Conservation (phyloP, 2,113 vertebrate species). For the Ptychochromis oligacanthus region DNA sequence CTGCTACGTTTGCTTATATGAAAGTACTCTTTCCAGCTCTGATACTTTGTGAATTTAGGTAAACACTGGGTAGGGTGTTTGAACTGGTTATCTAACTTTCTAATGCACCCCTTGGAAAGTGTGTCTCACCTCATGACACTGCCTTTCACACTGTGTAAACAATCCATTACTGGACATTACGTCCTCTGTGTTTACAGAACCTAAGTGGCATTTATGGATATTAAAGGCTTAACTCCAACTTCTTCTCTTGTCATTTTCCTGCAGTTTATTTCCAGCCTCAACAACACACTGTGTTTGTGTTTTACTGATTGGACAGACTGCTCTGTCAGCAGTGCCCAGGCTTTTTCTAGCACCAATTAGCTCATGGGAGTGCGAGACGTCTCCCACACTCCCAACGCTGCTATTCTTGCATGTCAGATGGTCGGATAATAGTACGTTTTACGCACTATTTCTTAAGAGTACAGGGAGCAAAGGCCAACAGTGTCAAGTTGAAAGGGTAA, state of each 20-base stretch:
- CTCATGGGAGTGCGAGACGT: background rate
- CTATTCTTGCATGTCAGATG: background rate
- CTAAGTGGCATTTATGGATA: background rate
- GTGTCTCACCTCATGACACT: background rate
- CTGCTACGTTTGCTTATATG: background rate
- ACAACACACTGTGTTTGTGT: constrained; percentile 12
- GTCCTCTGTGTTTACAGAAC: constrained; percentile 1
- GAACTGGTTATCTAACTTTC: background rate
- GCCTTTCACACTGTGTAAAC: background rate
- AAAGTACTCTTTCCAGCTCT: background rate
- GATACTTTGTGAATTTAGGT: background rate
- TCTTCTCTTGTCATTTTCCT: background rate
- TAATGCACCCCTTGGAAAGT: background rate
- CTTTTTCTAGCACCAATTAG: constrained; percentile 14
- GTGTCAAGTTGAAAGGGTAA: background rate
- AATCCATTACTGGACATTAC: background rate
- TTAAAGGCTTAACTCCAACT: background rate
- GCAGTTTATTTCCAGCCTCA: background rate
- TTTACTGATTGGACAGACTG: background rate
- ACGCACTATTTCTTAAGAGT: background rate
- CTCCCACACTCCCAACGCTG: background rate
- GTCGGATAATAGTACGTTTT: accelerated
- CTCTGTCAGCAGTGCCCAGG: constrained; percentile 25
- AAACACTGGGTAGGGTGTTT: background rate
- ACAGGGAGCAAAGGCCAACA: background rate